Percentiles rank a stretch among this genome's conserved stretches.
phyloP scores from a whole-genome alignment of 1,140 invertebrate genomes.

The Lethocerus indicus region DNA sequence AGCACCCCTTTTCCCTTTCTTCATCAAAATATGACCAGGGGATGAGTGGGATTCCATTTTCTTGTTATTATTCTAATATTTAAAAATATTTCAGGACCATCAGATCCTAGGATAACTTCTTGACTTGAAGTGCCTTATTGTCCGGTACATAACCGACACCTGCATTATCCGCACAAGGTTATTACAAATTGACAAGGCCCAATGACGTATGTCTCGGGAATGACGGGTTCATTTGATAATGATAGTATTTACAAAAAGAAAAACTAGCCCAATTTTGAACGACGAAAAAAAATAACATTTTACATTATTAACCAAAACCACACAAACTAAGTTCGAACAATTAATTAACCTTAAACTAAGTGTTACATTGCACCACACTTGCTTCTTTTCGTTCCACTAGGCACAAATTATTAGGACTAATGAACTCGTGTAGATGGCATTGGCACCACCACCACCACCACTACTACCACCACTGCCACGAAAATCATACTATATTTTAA shows the following conservation, averaged over 20 bases:
- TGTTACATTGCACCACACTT: slow-evolving; percentile 1
- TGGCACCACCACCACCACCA: not conserved
- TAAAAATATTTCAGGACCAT: not conserved
- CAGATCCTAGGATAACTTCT: not conserved
- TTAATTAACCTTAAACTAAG: not conserved
- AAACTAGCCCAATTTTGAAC: not conserved
- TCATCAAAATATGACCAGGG: slow-evolving; percentile 46
- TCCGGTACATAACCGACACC: not conserved
- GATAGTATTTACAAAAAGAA: not conserved
- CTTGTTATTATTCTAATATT: not conserved
- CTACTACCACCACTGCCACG: not conserved
- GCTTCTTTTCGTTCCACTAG: slow-evolving; percentile 2
- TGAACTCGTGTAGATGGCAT: slow-evolving; percentile 15
- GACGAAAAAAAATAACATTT: not conserved
- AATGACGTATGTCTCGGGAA: slow-evolving; percentile 5
- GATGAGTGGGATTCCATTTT: slow-evolving; percentile 9
- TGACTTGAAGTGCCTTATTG: not conserved
- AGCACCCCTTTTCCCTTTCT: slow-evolving; percentile 55
- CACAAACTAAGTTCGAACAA: not conserved
- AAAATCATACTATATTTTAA: too few species aligned
- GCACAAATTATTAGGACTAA: slow-evolving; percentile 13
- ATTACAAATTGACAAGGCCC: slow-evolving; percentile 7
- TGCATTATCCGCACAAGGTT: slow-evolving; percentile 8
- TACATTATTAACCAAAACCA: not conserved
- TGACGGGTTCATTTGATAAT: slow-evolving; percentile 8